Evolutionary conservation across 2,797 vertebrate genomes (phyloP).

Genomic region (Sebastes cheni): DNA sequence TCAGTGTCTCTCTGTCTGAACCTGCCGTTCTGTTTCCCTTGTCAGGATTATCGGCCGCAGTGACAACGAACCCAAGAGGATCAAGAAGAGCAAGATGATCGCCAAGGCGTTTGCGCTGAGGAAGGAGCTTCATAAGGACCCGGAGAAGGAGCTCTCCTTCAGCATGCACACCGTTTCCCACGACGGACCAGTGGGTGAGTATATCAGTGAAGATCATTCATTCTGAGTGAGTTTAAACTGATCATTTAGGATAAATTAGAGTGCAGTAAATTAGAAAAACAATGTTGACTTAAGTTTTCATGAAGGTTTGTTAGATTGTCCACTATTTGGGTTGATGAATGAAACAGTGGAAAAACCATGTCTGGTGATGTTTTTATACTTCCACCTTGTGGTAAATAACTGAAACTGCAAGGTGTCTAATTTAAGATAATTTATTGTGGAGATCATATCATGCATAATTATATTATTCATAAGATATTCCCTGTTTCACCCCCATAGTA

Average conservation of each 20-base stretch:
- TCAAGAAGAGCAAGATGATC: slow-evolving; percentile 99
- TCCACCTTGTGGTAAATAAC: slow-evolving; percentile 45
- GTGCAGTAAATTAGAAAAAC: neutral
- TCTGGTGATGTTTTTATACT: neutral
- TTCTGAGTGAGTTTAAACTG: neutral
- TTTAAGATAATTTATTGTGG: neutral
- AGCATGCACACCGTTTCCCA: slow-evolving; percentile 98
- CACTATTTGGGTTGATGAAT: neutral
- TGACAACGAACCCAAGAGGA: slow-evolving; percentile 95
- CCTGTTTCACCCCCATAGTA: neutral
- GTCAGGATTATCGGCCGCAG: slow-evolving; percentile 93
- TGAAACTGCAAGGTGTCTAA: slow-evolving; percentile 1
- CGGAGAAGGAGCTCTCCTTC: slow-evolving; percentile 94
- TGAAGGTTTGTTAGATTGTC: neutral
- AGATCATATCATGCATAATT: too few species aligned
- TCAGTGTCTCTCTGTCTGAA: neutral
- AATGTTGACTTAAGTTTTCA: too few species aligned
- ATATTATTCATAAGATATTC: neutral
- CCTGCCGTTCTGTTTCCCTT: neutral
- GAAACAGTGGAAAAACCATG: neutral
- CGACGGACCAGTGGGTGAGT: slow-evolving; percentile 94
- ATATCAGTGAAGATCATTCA: neutral
- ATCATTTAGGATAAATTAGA: neutral
- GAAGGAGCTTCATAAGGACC: slow-evolving; percentile 94
- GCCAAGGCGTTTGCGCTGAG: slow-evolving; percentile 97